phyloP scores from a whole-genome alignment of 2,113 vertebrate genomes.

The Garra rufa region DNA sequence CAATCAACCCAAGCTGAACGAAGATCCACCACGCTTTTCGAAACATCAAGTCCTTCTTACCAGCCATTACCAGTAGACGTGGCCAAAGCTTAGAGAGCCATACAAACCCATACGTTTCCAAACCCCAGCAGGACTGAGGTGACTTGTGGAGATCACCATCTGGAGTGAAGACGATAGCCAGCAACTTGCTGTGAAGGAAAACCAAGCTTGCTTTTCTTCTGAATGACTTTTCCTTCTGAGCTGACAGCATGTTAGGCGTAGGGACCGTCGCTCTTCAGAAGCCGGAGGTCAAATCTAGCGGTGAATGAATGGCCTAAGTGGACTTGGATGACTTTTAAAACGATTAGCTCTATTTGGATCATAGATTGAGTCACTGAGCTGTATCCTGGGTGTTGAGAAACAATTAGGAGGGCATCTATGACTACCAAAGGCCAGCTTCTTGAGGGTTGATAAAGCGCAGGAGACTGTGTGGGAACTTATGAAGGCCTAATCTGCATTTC shows the following conservation, averaged over 20 bases:
- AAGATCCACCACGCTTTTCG: conserved; percentile 59
- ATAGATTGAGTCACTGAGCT: conserved; percentile 33
- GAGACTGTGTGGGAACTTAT: not conserved
- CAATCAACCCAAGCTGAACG: conserved; percentile 39
- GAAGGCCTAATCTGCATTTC: not conserved
- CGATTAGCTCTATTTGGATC: not conserved
- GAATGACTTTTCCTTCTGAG: not conserved
- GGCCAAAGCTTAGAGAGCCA: conserved; percentile 54
- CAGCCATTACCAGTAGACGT: conserved; percentile 56
- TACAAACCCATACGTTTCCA: conserved; percentile 73
- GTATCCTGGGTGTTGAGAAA: conserved; percentile 14
- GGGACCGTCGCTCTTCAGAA: conserved; percentile 21
- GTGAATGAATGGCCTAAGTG: not conserved
- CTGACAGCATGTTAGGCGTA: not conserved
- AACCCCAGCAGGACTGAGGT: conserved; percentile 34
- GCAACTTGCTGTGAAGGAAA: conserved; percentile 3
- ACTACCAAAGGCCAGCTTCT: conserved; percentile 13
- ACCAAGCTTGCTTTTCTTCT: conserved; percentile 4
- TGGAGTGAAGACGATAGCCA: not conserved
- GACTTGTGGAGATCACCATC: not conserved
- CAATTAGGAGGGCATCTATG: not conserved
- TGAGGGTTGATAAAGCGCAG: not conserved
- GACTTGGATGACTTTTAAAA: not conserved
- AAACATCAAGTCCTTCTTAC: conserved; percentile 72
- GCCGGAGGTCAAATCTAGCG: not conserved